Conservation (phyloP, 1,140 invertebrate species). For the Rhizoglyphus robini region DNA sequence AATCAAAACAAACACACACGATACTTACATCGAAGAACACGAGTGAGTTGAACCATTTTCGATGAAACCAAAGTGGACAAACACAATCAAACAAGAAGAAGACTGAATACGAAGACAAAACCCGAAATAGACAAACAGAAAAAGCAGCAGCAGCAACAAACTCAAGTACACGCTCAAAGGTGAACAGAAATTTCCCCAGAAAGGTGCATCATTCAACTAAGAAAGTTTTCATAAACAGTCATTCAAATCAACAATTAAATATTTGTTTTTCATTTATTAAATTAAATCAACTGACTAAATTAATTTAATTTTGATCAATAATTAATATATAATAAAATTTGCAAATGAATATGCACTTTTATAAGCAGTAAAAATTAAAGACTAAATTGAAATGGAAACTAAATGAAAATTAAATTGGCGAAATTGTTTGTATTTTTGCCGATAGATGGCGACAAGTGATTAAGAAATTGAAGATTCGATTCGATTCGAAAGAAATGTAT, state of each 20-base stretch:
- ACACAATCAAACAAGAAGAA: not conserved
- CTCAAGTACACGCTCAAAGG: not conserved
- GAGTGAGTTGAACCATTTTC: slow-evolving; percentile 12
- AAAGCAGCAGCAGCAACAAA: not conserved
- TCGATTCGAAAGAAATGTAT: too few relatives aligned
- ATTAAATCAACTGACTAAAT: too few relatives aligned
- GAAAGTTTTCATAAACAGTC: not conserved
- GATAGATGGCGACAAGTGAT: not conserved
- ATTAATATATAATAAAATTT: too few relatives aligned
- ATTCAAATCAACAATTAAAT: too few relatives aligned
- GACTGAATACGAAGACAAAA: not conserved
- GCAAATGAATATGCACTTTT: too few relatives aligned
- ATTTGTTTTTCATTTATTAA: too few relatives aligned
- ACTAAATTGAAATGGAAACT: too few relatives aligned
- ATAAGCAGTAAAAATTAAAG: too few relatives aligned
- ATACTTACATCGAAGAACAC: slow-evolving; percentile 12
- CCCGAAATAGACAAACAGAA: not conserved
- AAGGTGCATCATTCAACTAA: too few relatives aligned
- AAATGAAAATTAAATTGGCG: too few relatives aligned
- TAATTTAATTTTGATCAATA: too few relatives aligned
- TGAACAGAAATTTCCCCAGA: not conserved
- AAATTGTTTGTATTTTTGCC: not conserved
- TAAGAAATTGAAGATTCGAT: too few relatives aligned
- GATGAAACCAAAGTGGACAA: not conserved
- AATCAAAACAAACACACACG: not conserved